A percentile compares a stretch with the other conserved stretches of the same genome.
Conservation (phyloP, 2,888 invertebrate genomes). For the Celastrina argiolus region DNA sequence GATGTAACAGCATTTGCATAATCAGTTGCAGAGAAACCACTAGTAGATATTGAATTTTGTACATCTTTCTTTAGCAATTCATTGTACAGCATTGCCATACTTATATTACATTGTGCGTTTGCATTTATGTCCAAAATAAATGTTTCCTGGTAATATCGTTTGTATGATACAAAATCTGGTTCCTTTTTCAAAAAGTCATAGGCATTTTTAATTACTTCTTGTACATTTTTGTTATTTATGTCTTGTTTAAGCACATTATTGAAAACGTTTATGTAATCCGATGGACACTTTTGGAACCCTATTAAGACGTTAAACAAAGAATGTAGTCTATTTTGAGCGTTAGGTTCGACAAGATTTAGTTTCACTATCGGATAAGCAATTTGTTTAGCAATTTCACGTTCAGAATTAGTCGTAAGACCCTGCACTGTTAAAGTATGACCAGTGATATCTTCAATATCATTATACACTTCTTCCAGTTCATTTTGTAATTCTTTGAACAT, state of each 20-base stretch:
- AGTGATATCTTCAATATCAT: slow-evolving; percentile 33
- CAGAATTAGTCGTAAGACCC: slow-evolving; percentile 72
- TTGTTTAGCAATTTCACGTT: slow-evolving; percentile 74
- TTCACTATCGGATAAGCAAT: slow-evolving; percentile 62
- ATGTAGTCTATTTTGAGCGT: slow-evolving; percentile 34
- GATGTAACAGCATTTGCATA: slow-evolving; percentile 68
- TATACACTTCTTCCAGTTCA: slow-evolving; percentile 38
- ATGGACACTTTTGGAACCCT: slow-evolving; percentile 52
- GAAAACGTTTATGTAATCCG: slow-evolving; percentile 38
- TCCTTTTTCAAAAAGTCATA: slow-evolving; percentile 36
- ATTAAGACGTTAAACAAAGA: slow-evolving; percentile 46
- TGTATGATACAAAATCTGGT: slow-evolving; percentile 37
- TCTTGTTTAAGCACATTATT: slow-evolving; percentile 41
- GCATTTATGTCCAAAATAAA: slow-evolving; percentile 37
- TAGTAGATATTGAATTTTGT: slow-evolving; percentile 36
- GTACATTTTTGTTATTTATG: slow-evolving; percentile 35
- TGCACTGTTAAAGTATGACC: slow-evolving; percentile 56
- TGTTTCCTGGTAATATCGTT: slow-evolving; percentile 54
- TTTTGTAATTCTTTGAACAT: slow-evolving; percentile 55
- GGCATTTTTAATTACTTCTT: slow-evolving; percentile 44
- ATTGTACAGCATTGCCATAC: slow-evolving; percentile 69
- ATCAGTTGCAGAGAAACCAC: slow-evolving; percentile 59
- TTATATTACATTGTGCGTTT: slow-evolving; percentile 49
- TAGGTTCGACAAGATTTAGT: slow-evolving; percentile 33
- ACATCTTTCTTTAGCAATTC: slow-evolving; percentile 43